These are phyloP conservation scores for Dendroctonus valens DNA, from an alignment of 1,140 invertebrate species.

Conservation along the genomic window DNA sequence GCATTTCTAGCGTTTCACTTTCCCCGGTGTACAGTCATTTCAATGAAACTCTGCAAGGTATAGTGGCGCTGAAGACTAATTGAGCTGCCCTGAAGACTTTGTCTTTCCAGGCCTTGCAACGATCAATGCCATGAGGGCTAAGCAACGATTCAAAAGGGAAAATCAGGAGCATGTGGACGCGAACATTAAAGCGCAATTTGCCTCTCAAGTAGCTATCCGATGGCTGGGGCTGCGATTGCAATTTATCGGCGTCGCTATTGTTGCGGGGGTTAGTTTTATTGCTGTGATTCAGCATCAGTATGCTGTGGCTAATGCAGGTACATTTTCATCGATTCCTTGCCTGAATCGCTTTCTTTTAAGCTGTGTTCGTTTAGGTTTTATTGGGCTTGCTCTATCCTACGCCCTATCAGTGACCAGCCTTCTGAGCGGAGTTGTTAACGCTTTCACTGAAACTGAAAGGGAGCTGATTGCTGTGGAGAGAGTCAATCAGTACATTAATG, in stretches of 20 bases:
- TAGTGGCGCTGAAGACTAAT: not conserved
- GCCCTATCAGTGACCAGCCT: slow-evolving; percentile 85
- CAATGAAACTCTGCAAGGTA: slow-evolving; percentile 83
- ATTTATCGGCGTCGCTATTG: slow-evolving; percentile 81
- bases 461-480: slow-evolving; percentile 96
- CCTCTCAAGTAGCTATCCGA: slow-evolving; percentile 73
- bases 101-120: slow-evolving; percentile 61
- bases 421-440: slow-evolving; percentile 81
- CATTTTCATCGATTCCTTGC: not conserved
- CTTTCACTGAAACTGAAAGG: slow-evolving; percentile 89
- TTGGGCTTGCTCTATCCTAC: slow-evolving; percentile 93
- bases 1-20: slow-evolving; percentile 82
- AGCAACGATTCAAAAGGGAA: slow-evolving; percentile 71
- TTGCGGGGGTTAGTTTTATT: slow-evolving; percentile 80
- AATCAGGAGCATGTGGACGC: slow-evolving; percentile 73
- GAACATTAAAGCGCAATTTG: slow-evolving; percentile 83
- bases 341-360: not conserved
- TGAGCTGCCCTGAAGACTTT: not conserved
- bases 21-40: slow-evolving; percentile 93
- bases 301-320: slow-evolving; percentile 66
- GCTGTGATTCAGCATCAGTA: slow-evolving; percentile 83
- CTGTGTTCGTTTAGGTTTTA: slow-evolving; percentile 62
- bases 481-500: slow-evolving; percentile 79
- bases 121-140: slow-evolving; percentile 80
- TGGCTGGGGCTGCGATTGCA: slow-evolving; percentile 91